Conservation (phyloP, 2,888 invertebrate genomes). For the Taenaris catops region DNA sequence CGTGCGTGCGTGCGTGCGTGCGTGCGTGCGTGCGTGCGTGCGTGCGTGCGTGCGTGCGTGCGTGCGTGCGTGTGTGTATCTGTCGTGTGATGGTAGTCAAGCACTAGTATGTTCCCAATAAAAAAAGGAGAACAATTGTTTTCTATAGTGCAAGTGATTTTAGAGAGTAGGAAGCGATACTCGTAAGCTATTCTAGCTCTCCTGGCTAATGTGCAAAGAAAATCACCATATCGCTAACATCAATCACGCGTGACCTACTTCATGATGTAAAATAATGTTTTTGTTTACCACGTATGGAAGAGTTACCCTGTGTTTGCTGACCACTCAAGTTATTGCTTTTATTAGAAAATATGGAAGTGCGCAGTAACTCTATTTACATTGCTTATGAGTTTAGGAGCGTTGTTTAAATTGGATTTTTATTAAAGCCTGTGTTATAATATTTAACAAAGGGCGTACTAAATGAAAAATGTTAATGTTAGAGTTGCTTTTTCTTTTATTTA, state of each 20-base stretch:
- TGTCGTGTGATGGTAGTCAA: too few relatives aligned
- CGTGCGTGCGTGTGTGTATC: too few relatives aligned
- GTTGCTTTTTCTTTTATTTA: too few relatives aligned
- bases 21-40: too few relatives aligned
- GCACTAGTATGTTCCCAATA: too few relatives aligned
- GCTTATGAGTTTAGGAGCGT: not conserved
- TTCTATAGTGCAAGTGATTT: too few relatives aligned
- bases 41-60: too few relatives aligned
- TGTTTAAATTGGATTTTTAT: not conserved
- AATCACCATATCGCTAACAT: constrained; percentile 40
- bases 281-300: constrained; percentile 29
- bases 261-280: constrained; percentile 33
- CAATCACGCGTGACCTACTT: constrained; percentile 39
- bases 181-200: constrained; percentile 45
- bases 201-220: constrained; percentile 45
- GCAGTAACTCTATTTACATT: not conserved
- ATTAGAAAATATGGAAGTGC: too few relatives aligned
- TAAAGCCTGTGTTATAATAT: not conserved
- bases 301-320: constrained; percentile 18
- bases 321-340: constrained; percentile 15
- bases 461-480: too few relatives aligned
- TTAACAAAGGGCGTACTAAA: not conserved
- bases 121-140: too few relatives aligned
- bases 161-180: constrained; percentile 37
- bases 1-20: too few relatives aligned